Base-by-base conservation (phyloP, 2,113 vertebrate species). In the Crotalus helleri region DNA sequence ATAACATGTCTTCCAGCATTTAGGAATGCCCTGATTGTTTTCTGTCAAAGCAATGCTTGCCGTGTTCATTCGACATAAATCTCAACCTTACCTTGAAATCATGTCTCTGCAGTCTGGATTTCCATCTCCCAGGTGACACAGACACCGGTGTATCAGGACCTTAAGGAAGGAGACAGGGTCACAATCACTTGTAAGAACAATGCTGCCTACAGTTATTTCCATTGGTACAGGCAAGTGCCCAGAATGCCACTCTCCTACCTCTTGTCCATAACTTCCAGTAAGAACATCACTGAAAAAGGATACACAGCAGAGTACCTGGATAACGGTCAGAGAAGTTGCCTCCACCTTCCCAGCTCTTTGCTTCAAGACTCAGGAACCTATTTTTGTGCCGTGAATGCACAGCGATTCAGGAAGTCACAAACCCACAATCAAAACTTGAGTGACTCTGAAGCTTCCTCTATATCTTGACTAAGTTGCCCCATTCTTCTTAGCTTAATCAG, bases 291-390 rank as follows among this genome's bases (percentile, higher is more conserved):
- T 74, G 8, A 54, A 39, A 21, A 33, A 23, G 2, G 49, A 6
- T 39, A 55, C 49, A 54, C 69, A 13, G 64, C 64, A 15, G 90
- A 91, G 3, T 81, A 81, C 10, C 11, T 39, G 90, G 90, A 81
- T 5, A 55, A 54, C 1, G 64, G 64, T 12, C 74, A 24, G n/a
- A 21, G 54, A 55, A 55, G 64, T 33, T 3, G 5, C 23, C 64
- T 91, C 2, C 90, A 91, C 54, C n/a, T 91, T 53, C 54, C 90
- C 39, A 61, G 5, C 51, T 39, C 64, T 81, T 23, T 15, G 51
- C 64, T 91, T 44, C 29, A 44, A 24, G 26, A 81, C 51, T 81
- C 90, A 81, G 90, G 90, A 23, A 85, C n/a, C n/a, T 91, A 85
- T 11, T 91, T 81, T 12, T 91, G 90, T 85, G 90, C 11, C 4